Evolutionary conservation across 1,140 invertebrate species (phyloP).

Genomic region (Himalopsyche phryganea): DNA sequence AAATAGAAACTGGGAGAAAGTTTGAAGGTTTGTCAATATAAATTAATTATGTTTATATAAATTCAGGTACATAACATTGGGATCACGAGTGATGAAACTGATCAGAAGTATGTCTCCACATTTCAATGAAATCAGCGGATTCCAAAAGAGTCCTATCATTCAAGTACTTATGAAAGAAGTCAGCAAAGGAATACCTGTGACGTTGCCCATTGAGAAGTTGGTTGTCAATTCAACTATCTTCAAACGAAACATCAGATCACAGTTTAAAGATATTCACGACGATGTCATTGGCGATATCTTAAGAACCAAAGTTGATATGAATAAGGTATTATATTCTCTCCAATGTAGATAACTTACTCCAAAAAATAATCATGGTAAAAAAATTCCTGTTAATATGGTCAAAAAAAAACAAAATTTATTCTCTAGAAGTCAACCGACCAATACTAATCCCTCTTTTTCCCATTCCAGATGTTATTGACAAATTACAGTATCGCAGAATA

Average conservation of each 20-base stretch:
- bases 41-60: background rate
- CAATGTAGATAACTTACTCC: too few species aligned
- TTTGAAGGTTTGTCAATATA: too few species aligned
- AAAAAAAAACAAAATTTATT: too few species aligned
- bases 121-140: constrained; percentile 9
- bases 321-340: constrained; percentile 19
- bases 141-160: constrained; percentile 2
- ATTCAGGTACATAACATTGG: constrained; percentile 24
- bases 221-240: constrained; percentile 3
- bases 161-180: background rate
- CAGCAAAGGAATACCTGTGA: background rate
- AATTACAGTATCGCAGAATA: background rate
- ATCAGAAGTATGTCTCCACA: constrained; percentile 19
- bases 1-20: too few species aligned
- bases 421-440: too few species aligned
- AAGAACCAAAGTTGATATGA: constrained; percentile 1
- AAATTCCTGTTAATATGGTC: too few species aligned
- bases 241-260: background rate
- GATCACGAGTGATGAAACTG: constrained; percentile 26
- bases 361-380: too few species aligned
- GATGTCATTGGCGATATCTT: background rate
- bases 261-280: background rate
- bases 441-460: too few species aligned
- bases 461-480: constrained; percentile 1
- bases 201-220: background rate